Percentiles rank a stretch among this genome's conserved stretches.
Conservation (phyloP, 2,888 invertebrate genomes). For the Ectropis crepuscularia region DNA sequence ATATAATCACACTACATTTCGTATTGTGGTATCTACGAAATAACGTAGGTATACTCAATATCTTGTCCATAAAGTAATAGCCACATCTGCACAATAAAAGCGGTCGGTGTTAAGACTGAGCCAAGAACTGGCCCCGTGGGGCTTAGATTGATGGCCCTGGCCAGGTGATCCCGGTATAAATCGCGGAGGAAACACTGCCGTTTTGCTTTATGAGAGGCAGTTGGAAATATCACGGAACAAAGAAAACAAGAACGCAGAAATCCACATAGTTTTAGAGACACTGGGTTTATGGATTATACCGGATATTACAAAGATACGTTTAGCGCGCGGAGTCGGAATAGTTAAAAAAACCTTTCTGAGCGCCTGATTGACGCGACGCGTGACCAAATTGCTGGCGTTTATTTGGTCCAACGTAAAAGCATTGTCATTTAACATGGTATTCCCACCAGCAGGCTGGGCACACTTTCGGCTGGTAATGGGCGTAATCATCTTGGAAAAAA, state of each 20-base stretch:
- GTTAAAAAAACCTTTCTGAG: no score
- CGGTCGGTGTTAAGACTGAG: slow-evolving; percentile 58
- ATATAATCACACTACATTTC: not conserved
- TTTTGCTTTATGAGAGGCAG: slow-evolving; percentile 58
- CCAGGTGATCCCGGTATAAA: slow-evolving; percentile 67
- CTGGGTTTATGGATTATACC: no score
- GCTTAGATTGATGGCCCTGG: slow-evolving; percentile 71
- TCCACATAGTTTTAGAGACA: not conserved
- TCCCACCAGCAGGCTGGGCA: no score
- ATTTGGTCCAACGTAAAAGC: no score
- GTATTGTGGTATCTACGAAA: not conserved
- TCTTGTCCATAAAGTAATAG: slow-evolving; percentile 13
- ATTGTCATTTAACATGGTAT: no score
- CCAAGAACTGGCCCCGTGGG: slow-evolving; percentile 69
- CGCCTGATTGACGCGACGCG: no score
- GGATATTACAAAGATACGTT: no score
- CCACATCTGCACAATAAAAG: slow-evolving; percentile 57
- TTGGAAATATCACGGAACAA: slow-evolving; percentile 44
- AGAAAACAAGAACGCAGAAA: slow-evolving; percentile 10
- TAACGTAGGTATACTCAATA: not conserved
- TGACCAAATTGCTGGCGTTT: no score
- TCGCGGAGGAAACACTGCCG: slow-evolving; percentile 44
- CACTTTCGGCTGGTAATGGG: no score
- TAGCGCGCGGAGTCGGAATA: no score
- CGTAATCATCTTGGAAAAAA: no score